Conservation (phyloP, 2,888 invertebrate genomes). For the Eristalis pertinax region DNA sequence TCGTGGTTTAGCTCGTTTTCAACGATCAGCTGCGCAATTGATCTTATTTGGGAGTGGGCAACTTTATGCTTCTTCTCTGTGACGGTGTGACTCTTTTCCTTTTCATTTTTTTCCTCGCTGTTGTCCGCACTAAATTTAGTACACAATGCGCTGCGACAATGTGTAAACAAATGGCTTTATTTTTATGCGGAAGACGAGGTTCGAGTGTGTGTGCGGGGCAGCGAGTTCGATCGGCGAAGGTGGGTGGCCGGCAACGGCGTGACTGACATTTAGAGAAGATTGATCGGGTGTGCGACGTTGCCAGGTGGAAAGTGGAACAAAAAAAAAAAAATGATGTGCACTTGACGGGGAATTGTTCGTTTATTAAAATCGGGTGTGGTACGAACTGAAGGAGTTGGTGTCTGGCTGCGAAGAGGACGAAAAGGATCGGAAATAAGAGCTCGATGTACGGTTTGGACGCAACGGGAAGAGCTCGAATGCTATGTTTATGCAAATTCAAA, state of each 20-base stretch:
- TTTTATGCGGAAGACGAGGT: neutral
- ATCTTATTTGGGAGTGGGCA: neutral
- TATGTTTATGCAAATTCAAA: no score
- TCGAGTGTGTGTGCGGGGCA: neutral
- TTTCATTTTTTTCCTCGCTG: neutral
- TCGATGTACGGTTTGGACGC: no score
- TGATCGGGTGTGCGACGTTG: neutral
- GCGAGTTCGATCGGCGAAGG: neutral
- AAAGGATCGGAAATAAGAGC: no score
- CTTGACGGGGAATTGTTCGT: no score
- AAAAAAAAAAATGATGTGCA: no score
- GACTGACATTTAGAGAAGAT: constrained; percentile 10
- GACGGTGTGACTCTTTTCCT: neutral
- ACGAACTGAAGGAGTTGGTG: no score
- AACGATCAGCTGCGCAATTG: constrained; percentile 37
- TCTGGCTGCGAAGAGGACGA: no score
- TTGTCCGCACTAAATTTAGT: constrained; percentile 34
- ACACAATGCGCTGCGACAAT: constrained; percentile 13
- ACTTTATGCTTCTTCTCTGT: neutral
- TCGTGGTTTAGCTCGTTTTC: neutral
- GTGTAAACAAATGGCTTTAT: constrained; percentile 11
- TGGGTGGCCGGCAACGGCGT: neutral
- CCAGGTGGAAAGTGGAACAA: neutral
- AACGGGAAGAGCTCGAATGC: no score
- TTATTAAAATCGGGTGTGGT: neutral